A percentile compares a stretch with the other conserved stretches of the same genome.
Evolutionary conservation across 2,797 vertebrate genomes (phyloP).

Genomic region (Danio choprae): DNA sequence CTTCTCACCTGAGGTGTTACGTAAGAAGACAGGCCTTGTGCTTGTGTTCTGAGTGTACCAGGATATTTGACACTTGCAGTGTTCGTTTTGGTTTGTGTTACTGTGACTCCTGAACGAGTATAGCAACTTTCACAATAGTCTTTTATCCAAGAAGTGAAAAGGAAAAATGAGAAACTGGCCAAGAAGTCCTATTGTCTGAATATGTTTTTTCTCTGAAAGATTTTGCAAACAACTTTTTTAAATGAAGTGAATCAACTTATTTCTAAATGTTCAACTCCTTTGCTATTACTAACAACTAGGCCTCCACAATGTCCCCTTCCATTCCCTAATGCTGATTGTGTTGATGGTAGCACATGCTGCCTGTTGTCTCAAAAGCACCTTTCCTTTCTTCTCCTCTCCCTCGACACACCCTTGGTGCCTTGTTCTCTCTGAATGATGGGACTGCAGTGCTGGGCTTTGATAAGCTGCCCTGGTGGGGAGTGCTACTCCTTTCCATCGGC

Average conservation of each 20-base stretch:
- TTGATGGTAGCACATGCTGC: constrained; percentile 70
- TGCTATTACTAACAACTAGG: constrained; percentile 30
- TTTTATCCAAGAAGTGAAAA: not conserved
- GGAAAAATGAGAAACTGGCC: not conserved
- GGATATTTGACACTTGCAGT: constrained; percentile 40
- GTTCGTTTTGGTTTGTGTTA: constrained; percentile 6
- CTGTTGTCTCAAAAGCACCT: constrained; percentile 65
- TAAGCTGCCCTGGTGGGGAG: constrained; percentile 90
- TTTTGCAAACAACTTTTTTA: not conserved
- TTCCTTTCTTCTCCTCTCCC: constrained; percentile 55
- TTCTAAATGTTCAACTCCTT: not conserved
- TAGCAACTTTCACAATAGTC: not conserved
- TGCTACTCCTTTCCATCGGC: constrained; percentile 87
- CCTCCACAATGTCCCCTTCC: not conserved
- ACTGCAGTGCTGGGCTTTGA: constrained; percentile 92
- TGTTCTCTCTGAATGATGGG: constrained; percentile 66
- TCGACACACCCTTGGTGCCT: constrained; percentile 53
- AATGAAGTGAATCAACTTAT: not conserved
- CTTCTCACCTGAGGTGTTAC: constrained; percentile 57
- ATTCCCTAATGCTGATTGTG: constrained; percentile 29
- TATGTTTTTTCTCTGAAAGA: not conserved
- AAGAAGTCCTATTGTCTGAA: not conserved
- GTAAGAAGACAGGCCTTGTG: constrained; percentile 16
- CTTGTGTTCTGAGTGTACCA: constrained; percentile 41
- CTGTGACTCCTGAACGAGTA: not conserved